Evolutionary conservation across 2,113 vertebrate species (phyloP).

Genomic region (Ardeotis arabs): DNA sequence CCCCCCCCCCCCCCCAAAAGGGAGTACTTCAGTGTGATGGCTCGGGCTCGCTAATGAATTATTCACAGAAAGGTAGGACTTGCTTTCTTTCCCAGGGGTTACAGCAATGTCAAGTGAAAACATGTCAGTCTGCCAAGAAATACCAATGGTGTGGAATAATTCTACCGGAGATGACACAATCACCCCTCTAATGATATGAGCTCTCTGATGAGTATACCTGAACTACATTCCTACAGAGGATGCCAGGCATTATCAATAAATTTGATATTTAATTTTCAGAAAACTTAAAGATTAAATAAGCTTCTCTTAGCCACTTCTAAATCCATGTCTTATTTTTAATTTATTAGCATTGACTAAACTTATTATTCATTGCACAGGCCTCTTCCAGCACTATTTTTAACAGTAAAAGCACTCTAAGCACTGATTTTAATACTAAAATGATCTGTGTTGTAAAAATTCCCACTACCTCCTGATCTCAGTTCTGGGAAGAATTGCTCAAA

Average conservation of each 20-base stretch:
- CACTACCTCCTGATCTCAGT: not conserved
- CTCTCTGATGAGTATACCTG: not conserved
- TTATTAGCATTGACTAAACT: not conserved
- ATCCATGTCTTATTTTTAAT: not conserved
- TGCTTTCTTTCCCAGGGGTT: not conserved
- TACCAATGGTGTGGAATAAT: constrained; percentile 34
- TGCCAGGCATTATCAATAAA: not conserved
- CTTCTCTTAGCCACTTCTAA: not conserved
- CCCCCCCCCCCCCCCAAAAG: not conserved
- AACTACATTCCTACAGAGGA: not conserved
- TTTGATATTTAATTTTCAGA: not conserved
- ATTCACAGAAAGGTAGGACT: not conserved
- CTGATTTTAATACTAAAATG: not conserved
- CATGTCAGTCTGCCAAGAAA: constrained; percentile 42
- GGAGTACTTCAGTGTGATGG: not conserved
- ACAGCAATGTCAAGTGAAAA: constrained; percentile 49
- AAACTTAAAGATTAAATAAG: constrained; percentile 4
- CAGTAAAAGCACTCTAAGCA: not conserved
- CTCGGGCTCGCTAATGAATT: constrained; percentile 5
- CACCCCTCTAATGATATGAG: not conserved
- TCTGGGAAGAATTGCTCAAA: not conserved
- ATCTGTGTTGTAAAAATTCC: not conserved
- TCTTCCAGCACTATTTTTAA: not conserved
- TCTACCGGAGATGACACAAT: not conserved
- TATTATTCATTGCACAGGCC: not conserved